Evolutionary conservation across 2,113 vertebrate genomes (phyloP).

Genomic region (Nymphicus hollandicus): DNA sequence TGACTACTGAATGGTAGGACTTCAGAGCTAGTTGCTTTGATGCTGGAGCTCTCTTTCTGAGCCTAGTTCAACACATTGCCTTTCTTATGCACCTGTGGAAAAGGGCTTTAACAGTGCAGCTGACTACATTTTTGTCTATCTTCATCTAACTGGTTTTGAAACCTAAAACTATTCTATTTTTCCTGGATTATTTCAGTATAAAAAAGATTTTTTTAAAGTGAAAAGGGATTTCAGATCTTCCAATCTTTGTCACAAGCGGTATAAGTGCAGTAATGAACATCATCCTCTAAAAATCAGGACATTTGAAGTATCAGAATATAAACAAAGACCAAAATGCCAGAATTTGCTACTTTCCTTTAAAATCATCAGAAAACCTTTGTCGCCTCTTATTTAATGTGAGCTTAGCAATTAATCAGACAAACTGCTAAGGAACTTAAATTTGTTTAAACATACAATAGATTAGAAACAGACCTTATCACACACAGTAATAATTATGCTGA

Average conservation of each 20-base stretch:
- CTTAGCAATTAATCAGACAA: not conserved
- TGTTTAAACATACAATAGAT: not conserved
- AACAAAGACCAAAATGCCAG: not conserved
- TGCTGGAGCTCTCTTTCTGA: not conserved
- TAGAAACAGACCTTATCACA: not conserved
- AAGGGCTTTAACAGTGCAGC: not conserved
- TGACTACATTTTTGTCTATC: not conserved
- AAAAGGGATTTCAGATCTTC: not conserved
- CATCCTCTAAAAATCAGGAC: not conserved
- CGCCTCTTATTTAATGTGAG: not conserved
- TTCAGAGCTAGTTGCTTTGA: not conserved
- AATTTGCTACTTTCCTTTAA: not conserved
- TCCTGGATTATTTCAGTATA: not conserved
- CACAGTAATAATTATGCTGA: not conserved
- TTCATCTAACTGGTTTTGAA: not conserved
- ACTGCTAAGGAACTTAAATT: not conserved
- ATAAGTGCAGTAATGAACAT: not conserved
- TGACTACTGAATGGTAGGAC: not conserved
- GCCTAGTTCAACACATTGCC: not conserved
- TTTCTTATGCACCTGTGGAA: not conserved
- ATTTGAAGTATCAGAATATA: not conserved
- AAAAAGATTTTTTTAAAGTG: not conserved
- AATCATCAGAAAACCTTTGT: not conserved
- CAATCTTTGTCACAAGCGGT: not conserved
- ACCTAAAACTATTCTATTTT: not conserved